phyloP scores from a whole-genome alignment of 2,113 vertebrate species.

The Aramus guarauna region DNA sequence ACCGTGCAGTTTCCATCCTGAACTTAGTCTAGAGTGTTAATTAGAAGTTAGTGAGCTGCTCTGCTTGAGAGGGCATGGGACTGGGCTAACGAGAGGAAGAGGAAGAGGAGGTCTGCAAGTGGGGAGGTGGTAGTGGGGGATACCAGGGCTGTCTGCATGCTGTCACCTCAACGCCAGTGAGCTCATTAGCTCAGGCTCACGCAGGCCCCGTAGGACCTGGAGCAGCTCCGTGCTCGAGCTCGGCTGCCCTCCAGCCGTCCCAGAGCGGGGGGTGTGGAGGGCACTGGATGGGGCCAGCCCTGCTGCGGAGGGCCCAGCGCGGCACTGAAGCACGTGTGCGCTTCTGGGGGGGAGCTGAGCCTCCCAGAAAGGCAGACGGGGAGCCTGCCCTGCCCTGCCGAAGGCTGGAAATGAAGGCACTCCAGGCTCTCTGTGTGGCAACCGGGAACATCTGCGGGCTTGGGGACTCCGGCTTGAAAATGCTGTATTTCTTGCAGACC shows the following conservation, averaged over 20 bases:
- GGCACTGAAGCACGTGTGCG: rapidly evolving
- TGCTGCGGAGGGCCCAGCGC: rapidly evolving
- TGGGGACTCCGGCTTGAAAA: rapidly evolving
- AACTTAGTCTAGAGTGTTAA: background rate
- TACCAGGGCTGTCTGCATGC: background rate
- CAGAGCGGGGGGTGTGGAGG: rapidly evolving
- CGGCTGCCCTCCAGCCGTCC: background rate
- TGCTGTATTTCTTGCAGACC: background rate
- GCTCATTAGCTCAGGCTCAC: background rate
- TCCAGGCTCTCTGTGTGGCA: background rate
- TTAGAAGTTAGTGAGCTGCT: background rate
- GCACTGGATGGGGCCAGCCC: no score
- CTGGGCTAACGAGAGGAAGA: background rate
- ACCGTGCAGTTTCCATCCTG: background rate
- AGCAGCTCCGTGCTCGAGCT: background rate
- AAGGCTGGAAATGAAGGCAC: background rate
- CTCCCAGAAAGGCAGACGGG: rapidly evolving
- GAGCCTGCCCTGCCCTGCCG: no score
- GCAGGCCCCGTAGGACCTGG: rapidly evolving
- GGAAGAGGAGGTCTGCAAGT: background rate
- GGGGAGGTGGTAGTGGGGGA: background rate
- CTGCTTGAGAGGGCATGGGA: background rate
- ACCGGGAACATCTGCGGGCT: background rate
- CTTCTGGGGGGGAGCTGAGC: background rate
- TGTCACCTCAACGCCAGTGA: rapidly evolving